Base-by-base conservation (phyloP, 2,797 vertebrate genomes). In the Microcaecilia unicolor region DNA sequence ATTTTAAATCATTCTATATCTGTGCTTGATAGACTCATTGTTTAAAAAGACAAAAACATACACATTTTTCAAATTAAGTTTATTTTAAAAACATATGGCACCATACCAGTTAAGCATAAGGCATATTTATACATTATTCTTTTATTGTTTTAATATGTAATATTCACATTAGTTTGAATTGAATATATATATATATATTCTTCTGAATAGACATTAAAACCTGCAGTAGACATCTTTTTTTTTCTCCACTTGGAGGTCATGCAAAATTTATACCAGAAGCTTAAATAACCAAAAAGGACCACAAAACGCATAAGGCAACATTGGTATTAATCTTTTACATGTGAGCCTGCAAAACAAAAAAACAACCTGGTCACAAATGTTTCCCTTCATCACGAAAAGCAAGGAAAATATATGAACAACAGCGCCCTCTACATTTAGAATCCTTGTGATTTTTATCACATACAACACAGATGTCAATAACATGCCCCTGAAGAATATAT, bases 351-450 rank as follows among this genome's bases (percentile, higher is more conserved):
- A 51, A 66, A 74, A 62, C 60, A 44, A n/a, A 48, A 58, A 73
- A 74, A 49, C 37, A 48, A 58, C 49, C 32, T 49, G 60, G 45
- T 41, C 62, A 37, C 53, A 46, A 58, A 39, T 51, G 37, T 52
- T 71, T 49, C 42, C 38, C 35, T 29, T 37, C 46, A 17, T 38
- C 54, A 55, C 34, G 43, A 63, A 68, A 58, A 22, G 36, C 29
- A 60, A 42, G 58, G 25, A 62, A 61, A 83, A 81, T 83, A 54
- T 15, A 8, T 29, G 73, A 81, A 25, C 80, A 83, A 83, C 63
- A 84, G 78, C 79, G 79, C 84, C 84, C 80, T 81, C 84, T 86
- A 77, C 73, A 63, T 48, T 68, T 69, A 51, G 54, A 61, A 62
- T 34, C 21, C 26, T 26, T 49, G 10, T 22, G 37, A 18, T 57